Conservation (phyloP, 2,888 invertebrate species). For the Anorthoa munda region DNA sequence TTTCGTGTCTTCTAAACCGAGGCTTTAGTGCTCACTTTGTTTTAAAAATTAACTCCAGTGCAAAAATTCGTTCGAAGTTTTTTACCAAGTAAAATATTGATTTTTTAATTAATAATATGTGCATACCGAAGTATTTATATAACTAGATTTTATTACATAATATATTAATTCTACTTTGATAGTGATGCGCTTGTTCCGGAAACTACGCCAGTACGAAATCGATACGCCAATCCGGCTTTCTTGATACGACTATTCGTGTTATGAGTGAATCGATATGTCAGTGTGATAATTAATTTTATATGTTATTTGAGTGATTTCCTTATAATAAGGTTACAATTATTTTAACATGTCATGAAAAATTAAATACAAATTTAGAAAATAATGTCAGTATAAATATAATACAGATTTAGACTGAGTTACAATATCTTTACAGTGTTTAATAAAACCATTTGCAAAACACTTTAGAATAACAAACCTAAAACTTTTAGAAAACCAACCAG, state of each 20-base stretch:
- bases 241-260: constrained; percentile 33
- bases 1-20: no score
- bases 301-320: not conserved
- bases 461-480: not conserved
- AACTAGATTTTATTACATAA: constrained; percentile 30
- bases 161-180: not conserved
- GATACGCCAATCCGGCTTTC: constrained; percentile 43
- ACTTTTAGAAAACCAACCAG: constrained; percentile 2
- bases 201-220: constrained; percentile 31
- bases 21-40: no score
- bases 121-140: constrained; percentile 29
- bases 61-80: no score
- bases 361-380: constrained; percentile 8
- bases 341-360: constrained; percentile 1
- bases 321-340: not conserved
- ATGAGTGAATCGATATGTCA: constrained; percentile 45
- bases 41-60: no score
- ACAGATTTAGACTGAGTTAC: not conserved
- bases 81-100: no score
- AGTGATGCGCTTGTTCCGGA: constrained; percentile 20
- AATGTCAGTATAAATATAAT: constrained; percentile 6
- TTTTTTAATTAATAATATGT: not conserved
- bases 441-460: not conserved
- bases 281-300: constrained; percentile 17
- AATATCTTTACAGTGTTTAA: not conserved